Conservation (phyloP, 2,888 invertebrate genomes). For the Scaptomyza cyrtandrae region DNA sequence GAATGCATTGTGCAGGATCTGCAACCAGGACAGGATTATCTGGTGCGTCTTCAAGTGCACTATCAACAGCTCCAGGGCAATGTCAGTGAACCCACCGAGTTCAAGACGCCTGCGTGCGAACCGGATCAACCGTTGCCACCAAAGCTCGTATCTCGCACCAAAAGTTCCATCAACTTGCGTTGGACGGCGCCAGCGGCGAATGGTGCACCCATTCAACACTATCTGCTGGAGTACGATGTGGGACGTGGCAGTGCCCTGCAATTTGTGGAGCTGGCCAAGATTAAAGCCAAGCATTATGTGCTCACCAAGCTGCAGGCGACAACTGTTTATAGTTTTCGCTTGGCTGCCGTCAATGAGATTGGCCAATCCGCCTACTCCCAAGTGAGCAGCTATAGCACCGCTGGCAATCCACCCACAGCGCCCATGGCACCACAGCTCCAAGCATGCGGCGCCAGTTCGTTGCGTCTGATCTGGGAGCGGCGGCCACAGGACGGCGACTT, state of each 20-base stretch:
- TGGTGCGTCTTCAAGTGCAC: slow-evolving; percentile 90
- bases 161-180: slow-evolving; percentile 89
- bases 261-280: slow-evolving; percentile 90
- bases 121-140: slow-evolving; percentile 92
- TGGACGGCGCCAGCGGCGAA: slow-evolving; percentile 91
- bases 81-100: slow-evolving; percentile 91
- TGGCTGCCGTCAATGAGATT: slow-evolving; percentile 92
- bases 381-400: slow-evolving; percentile 89
- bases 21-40: slow-evolving; percentile 94
- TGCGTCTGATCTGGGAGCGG: slow-evolving; percentile 90
- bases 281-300: slow-evolving; percentile 90
- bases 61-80: slow-evolving; percentile 90
- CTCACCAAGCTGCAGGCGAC: slow-evolving; percentile 91
- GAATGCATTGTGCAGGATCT: slow-evolving; percentile 93
- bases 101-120: slow-evolving; percentile 92
- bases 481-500: slow-evolving; percentile 92
- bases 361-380: slow-evolving; percentile 91
- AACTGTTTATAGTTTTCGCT: slow-evolving; percentile 92
- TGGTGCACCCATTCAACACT: slow-evolving; percentile 91
- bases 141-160: slow-evolving; percentile 89
- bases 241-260: slow-evolving; percentile 86
- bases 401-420: slow-evolving; percentile 91
- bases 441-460: slow-evolving; percentile 87
- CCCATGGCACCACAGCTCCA: slow-evolving; percentile 91
- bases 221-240: slow-evolving; percentile 91